These are phyloP conservation scores for Lithophane socia DNA, from an alignment of 2,888 invertebrate genomes.

Conservation along the genomic window DNA sequence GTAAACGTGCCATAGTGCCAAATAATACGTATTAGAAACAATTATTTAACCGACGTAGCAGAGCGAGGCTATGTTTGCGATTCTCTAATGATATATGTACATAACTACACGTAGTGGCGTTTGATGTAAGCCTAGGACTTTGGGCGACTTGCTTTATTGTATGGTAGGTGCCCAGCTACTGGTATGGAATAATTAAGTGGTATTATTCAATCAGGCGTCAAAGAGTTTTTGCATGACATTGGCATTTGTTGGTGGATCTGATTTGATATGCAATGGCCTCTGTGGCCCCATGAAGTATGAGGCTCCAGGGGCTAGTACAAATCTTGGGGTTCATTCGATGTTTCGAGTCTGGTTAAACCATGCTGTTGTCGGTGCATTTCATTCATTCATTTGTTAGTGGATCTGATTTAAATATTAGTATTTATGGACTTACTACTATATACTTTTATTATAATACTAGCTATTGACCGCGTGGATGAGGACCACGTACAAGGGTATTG, in stretches of 20 bases:
- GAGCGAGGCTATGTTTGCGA: constrained; percentile 45
- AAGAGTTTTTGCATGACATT: not conserved
- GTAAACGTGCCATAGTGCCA: constrained; percentile 57
- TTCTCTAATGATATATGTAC: constrained; percentile 69
- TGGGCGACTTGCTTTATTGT: constrained; percentile 37
- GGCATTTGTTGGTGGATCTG: not conserved
- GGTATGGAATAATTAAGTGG: constrained; percentile 32
- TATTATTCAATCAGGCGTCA: not conserved
- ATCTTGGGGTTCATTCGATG: too few species aligned
- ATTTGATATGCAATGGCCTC: not conserved
- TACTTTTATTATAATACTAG: not conserved
- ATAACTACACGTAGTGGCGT: constrained; percentile 73
- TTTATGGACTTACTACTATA: too few species aligned
- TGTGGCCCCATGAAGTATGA: too few species aligned
- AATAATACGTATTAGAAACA: constrained; percentile 57
- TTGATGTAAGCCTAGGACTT: constrained; percentile 40
- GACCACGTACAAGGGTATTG: not conserved
- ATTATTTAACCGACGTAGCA: constrained; percentile 57
- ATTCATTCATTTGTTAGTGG: not conserved
- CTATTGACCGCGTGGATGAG: not conserved
- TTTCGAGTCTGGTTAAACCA: too few species aligned
- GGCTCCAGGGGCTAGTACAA: too few species aligned
- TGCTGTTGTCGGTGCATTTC: too few species aligned
- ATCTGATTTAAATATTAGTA: not conserved
- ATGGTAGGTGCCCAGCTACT: constrained; percentile 33